A percentile compares a stretch with the other conserved stretches of the same genome.
phyloP scores from a whole-genome alignment of 1,140 invertebrate species.

The Megalonaias nervosa region DNA sequence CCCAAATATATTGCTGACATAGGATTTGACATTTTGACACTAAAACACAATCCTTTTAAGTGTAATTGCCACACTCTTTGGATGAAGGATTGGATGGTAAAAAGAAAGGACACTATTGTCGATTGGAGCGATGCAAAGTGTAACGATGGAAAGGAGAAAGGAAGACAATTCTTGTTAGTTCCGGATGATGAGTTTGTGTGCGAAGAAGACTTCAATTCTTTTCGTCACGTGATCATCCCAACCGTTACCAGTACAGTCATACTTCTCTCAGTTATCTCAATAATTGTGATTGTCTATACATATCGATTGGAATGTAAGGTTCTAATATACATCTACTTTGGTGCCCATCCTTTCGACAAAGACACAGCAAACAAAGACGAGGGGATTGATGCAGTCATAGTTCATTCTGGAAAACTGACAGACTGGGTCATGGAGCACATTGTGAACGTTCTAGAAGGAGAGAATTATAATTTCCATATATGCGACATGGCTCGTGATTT shows the following conservation, averaged over 20 bases:
- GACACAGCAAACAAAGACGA: constrained; percentile 35
- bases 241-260: constrained; percentile 28
- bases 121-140: constrained; percentile 41
- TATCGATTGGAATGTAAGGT: constrained; percentile 49
- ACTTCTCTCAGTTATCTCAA: constrained; percentile 33
- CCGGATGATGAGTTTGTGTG: constrained; percentile 50
- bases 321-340: constrained; percentile 51
- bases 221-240: constrained; percentile 29
- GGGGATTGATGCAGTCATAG: constrained; percentile 44
- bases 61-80: constrained; percentile 54
- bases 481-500: constrained; percentile 51
- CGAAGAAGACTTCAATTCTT: constrained; percentile 28
- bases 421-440: constrained; percentile 51
- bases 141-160: constrained; percentile 40
- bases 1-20: constrained; percentile 20
- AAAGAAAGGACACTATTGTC: constrained; percentile 3
- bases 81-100: constrained; percentile 53
- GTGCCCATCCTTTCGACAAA: constrained; percentile 56
- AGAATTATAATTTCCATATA: constrained; percentile 35
- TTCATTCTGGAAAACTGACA: constrained; percentile 36
- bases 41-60: constrained; percentile 47
- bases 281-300: constrained; percentile 30
- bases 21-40: constrained; percentile 10
- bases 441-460: constrained; percentile 35
- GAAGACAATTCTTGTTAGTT: constrained; percentile 37